Evolutionary conservation across 2,888 invertebrate species (phyloP), one percentile per base, ranked within the genome.

Genomic region (Uloborus plumipes): DNA sequence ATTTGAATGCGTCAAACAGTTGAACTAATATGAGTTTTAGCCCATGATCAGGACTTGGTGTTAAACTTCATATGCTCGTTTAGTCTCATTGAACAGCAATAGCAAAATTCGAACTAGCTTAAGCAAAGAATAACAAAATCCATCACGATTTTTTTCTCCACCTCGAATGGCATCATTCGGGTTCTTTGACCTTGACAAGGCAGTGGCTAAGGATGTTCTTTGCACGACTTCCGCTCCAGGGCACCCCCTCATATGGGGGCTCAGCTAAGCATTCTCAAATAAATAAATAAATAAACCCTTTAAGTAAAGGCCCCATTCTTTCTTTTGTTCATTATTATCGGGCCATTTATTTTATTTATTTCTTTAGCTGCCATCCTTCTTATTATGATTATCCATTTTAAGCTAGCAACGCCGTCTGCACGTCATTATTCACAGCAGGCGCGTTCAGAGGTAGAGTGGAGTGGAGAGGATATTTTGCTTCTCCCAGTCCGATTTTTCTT

Each of bases 291-390:
- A 75, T 64, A 26, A 65, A 58, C 20, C 53, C 50, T 55, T 66
- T 59, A 59, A 50, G 64, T 20, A 67, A 51, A 75, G 59, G 58
- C 55, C 66, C 47, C 65, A 18, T 58, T 55, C n/a, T 50, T 31
- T 55, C 15, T 31, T 55, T 20, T 70, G 31, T 15, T 51, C 14
- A 70, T 67, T 67, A 67, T 51, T 53, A 49, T 39, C 22, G 76
- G 65, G 67, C 76, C 61, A 75, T 78, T 78, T 20, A 55, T 77
- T 76, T 69, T 65, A 55, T 71, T 70, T 78, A 55, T 65, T 55
- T 55, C 50, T 64, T 64, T 20, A 64, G 18, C 55, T 64, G 70
- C 55, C 71, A 53, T 39, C 62, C 22, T 50, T 71, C 64, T 64
- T 69, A 77, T 77, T 69, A 71, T 71, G 70, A 49, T 65, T 71